Evolutionary conservation across 1,140 invertebrate genomes (phyloP), one percentile per base, ranked within the genome.

Genomic region (Drosophila erecta): DNA sequence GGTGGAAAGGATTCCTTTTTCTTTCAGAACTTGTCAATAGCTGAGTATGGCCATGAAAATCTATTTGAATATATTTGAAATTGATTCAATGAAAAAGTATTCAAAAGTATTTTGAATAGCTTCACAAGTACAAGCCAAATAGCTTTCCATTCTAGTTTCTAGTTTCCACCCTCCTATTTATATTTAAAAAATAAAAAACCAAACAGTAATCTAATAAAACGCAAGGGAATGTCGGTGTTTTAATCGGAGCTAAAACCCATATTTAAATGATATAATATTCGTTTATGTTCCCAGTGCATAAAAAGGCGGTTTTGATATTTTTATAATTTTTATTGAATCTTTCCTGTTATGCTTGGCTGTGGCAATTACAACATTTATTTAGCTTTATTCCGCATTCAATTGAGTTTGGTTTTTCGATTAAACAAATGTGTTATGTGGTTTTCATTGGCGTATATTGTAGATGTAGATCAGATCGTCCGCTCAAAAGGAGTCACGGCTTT

Each of bases 301-400:
- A 33, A 15, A 11, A 8, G 1, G 1, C 2, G 1, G 2, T 17
- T 2, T 1, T 27, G 11, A 4, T 24, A n/a, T 47, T 55, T 56
- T 55, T 64, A 43, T 41, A 35, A 44, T 73, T 72, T 27, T 55
- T 67, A 14, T 76, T 41, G 55, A 60, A 11, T 17, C 38, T 47
- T n/a, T 55, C 27, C 51, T 59, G 20, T 54, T 75, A 56, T 75
- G 22, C 60, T 60, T 49, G 53, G 57, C 76, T 76, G 55, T 81
- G 61, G 59, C 67, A 77, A 86, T 81, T 86, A 86, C 83, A 87
- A 87, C 75, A 86, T 87, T 75, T 49, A 79, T 46, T 70, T 69
- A 50, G 55, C 47, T 75, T 58, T 60, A 58, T 47, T 69, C 41
- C 37, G 62, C 62, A 46, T 35, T 67, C n/a, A 56, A 69, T 40